Evolutionary conservation across 2,888 invertebrate genomes (phyloP).

Genomic region (Callyntrura guangdongensis): DNA sequence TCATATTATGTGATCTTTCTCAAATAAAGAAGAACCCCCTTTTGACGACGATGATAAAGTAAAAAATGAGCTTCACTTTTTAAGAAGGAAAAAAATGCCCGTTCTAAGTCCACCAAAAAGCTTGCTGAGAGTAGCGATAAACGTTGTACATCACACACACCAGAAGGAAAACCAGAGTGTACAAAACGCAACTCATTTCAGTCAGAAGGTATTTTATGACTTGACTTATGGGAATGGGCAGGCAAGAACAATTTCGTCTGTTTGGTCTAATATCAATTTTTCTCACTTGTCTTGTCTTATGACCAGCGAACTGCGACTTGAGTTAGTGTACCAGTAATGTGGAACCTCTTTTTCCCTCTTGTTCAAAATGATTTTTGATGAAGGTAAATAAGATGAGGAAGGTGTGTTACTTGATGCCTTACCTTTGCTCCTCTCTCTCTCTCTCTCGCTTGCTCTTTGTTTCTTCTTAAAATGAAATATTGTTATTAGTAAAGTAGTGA

Average conservation of each 20-base stretch:
- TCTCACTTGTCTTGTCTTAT: constrained; percentile 67
- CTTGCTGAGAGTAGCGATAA: constrained; percentile 73
- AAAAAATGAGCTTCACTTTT: constrained; percentile 61
- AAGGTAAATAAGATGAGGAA: constrained; percentile 50
- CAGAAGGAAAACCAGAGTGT: neutral
- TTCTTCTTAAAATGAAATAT: constrained; percentile 62
- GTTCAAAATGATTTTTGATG: constrained; percentile 54
- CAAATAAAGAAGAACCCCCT: constrained; percentile 68
- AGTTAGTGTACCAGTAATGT: neutral
- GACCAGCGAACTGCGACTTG: constrained; percentile 34
- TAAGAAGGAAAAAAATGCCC: constrained; percentile 74
- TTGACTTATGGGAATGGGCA: constrained; percentile 69
- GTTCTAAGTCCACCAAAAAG: neutral
- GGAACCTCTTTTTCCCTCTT: constrained; percentile 32
- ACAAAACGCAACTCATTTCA: constrained; percentile 73
- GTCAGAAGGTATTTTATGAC: constrained; percentile 61
- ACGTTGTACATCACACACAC: constrained; percentile 17
- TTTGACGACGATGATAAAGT: constrained; percentile 61
- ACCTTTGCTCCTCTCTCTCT: neutral
- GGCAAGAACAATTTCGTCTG: constrained; percentile 65
- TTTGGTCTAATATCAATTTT: constrained; percentile 75
- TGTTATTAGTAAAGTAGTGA: constrained; percentile 49
- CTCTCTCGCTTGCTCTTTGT: constrained; percentile 37
- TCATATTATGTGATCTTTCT: constrained; percentile 76
- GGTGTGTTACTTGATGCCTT: constrained; percentile 62